Evolutionary conservation across 2,888 invertebrate species (phyloP).

Genomic region (Anaspis maculata): DNA sequence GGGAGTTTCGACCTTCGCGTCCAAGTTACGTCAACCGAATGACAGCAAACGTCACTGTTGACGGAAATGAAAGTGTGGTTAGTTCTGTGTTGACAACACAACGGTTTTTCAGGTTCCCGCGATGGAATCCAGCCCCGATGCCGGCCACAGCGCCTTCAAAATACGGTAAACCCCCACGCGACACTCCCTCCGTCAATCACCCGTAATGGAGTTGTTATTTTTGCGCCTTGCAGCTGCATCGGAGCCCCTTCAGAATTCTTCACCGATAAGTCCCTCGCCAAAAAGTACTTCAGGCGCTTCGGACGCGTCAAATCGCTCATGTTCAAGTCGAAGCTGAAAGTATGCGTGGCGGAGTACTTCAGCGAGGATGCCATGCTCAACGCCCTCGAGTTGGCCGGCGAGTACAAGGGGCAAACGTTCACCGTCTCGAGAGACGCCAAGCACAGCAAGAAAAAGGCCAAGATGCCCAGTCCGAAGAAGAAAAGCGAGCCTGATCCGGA

Average conservation of each 20-base stretch:
- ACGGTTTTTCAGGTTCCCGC: too few species aligned
- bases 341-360: slow-evolving; percentile 63
- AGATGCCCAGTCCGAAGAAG: slow-evolving; percentile 11
- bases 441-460: slow-evolving; percentile 12
- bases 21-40: too few species aligned
- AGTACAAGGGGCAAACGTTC: slow-evolving; percentile 55
- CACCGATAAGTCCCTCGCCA: slow-evolving; percentile 52
- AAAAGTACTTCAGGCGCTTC: slow-evolving; percentile 61
- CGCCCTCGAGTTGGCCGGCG: slow-evolving; percentile 53
- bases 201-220: too few species aligned
- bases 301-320: slow-evolving; percentile 60
- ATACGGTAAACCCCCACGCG: too few species aligned
- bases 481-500: slow-evolving; percentile 40
- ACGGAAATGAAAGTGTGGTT: too few species aligned
- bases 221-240: too few species aligned
- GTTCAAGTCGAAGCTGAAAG: slow-evolving; percentile 53
- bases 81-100: too few species aligned
- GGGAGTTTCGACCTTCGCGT: too few species aligned
- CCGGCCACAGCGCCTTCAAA: too few species aligned
- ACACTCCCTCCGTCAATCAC: too few species aligned
- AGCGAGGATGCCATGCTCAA: slow-evolving; percentile 49
- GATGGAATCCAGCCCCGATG: too few species aligned
- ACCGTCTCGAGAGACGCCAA: slow-evolving; percentile 19
- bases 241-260: slow-evolving; percentile 55
- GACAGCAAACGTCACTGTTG: too few species aligned